Conservation (phyloP, 2,113 vertebrate genomes). For the Megaceryle maxima region DNA sequence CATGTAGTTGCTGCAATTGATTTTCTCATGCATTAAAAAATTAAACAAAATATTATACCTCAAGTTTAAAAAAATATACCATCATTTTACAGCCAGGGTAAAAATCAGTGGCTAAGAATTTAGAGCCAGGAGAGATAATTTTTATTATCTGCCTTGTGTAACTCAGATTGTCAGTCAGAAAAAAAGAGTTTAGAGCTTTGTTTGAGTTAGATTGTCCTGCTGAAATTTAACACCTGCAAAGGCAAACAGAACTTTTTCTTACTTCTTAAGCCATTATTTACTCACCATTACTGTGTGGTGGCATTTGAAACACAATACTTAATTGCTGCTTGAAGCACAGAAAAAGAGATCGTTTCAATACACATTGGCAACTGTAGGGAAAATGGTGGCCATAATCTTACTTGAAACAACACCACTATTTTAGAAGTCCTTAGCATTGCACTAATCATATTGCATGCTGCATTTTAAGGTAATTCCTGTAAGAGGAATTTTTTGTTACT, state of each 20-base stretch:
- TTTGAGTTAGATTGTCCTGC: conserved; percentile 55
- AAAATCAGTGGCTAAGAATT: not conserved
- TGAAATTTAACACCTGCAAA: conserved; percentile 63
- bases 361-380: not conserved
- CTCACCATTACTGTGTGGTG: conserved; percentile 4
- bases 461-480: not conserved
- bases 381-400: not conserved
- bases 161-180: conserved; percentile 21
- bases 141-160: conserved; percentile 32
- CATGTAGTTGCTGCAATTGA: not conserved
- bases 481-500: not conserved
- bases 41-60: not conserved
- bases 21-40: not conserved
- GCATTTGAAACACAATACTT: conserved; percentile 59
- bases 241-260: conserved; percentile 42
- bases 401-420: not conserved
- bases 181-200: conserved; percentile 14
- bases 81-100: not conserved
- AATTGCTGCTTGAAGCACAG: conserved; percentile 20
- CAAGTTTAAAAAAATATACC: not conserved
- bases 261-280: conserved; percentile 51
- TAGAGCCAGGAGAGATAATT: conserved; percentile 20
- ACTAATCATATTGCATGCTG: not conserved
- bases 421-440: not conserved
- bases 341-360: not conserved